Evolutionary conservation across 2,888 invertebrate genomes (phyloP).

Genomic region (Oxytorus armatus): DNA sequence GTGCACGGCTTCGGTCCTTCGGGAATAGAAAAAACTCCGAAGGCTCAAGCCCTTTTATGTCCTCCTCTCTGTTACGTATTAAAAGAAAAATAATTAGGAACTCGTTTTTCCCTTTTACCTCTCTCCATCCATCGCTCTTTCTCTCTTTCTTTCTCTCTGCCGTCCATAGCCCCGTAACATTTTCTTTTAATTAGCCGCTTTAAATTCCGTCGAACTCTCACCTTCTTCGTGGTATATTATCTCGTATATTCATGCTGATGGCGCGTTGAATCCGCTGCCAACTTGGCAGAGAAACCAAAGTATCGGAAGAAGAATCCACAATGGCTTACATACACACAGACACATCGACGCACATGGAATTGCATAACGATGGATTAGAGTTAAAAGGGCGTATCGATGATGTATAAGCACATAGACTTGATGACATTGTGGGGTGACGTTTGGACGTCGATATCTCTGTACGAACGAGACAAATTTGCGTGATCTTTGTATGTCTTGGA

Average conservation of each 20-base stretch:
- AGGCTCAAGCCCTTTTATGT: constrained; percentile 4
- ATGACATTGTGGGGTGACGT: background rate
- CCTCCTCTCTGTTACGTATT: constrained; percentile 29
- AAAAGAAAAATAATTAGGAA: constrained; percentile 67
- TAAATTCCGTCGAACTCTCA: constrained; percentile 57
- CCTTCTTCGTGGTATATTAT: constrained; percentile 7
- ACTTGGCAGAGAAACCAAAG: constrained; percentile 36
- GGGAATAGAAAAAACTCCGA: constrained; percentile 23
- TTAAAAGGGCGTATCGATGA: background rate
- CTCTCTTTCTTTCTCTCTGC: background rate
- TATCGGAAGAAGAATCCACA: constrained; percentile 52
- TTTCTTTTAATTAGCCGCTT: constrained; percentile 64
- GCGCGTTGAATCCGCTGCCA: constrained; percentile 16
- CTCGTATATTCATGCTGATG: background rate
- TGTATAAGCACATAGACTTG: background rate
- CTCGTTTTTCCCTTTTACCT: constrained; percentile 45
- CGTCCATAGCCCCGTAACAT: constrained; percentile 2
- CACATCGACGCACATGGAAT: too few species aligned
- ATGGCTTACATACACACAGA: background rate
- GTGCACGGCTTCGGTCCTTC: constrained; percentile 27
- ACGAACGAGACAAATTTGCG: background rate
- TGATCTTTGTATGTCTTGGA: too few species aligned
- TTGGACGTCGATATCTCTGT: constrained; percentile 7
- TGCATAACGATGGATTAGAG: constrained; percentile 1
- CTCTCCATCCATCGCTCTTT: background rate